Base-by-base conservation (phyloP, 2,888 invertebrate species). In the Drosophila barbarae region DNA sequence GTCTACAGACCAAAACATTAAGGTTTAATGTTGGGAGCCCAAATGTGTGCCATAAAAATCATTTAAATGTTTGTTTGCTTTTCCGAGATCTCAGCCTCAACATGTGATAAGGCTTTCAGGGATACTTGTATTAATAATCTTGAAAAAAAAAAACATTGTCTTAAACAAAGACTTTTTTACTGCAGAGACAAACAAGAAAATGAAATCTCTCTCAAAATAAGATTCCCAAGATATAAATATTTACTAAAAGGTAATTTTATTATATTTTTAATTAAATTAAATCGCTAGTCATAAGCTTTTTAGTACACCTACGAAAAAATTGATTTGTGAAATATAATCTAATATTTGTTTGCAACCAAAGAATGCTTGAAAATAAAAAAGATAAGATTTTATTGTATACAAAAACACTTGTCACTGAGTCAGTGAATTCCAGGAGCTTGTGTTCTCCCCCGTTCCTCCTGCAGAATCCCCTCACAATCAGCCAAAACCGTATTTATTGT, bases 41-140 rank as follows among this genome's bases (percentile, higher is more conserved):
- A 77, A 69, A 79, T 72, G 51, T 79, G 74, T 64, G 44, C 58
- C 77, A 83, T 83, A 83, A 78, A 78, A 78, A 80, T 83, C 84
- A 78, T 78, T 78, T 71, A 72, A 83, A 80, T 78, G 75, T 77
- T 76, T 73, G 68, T 60, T 64, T 75, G 65, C 35, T 32, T 26
- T 9, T 10, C 54, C 49, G 23, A 23, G 71, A 61, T 46, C 55
- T 63, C 59, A 72, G 67, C 28, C 55, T 12, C 2, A 26, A 42
- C 6, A 66, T 80, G 59, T 72, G 66, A 71, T 28, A 50, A 68
- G 35, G 54, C 55, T 52, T 52, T 28, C 18, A 28, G 55, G 54
- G 10, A 2, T 63, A 78, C 73, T 69, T 72, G 72, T 79, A 72
- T 82, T 79, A 79, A 79, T 82, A 82, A 79, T 77, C 70, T 74